Base-by-base conservation (phyloP, 2,797 vertebrate genomes). In the Pelobates cultripes region DNA sequence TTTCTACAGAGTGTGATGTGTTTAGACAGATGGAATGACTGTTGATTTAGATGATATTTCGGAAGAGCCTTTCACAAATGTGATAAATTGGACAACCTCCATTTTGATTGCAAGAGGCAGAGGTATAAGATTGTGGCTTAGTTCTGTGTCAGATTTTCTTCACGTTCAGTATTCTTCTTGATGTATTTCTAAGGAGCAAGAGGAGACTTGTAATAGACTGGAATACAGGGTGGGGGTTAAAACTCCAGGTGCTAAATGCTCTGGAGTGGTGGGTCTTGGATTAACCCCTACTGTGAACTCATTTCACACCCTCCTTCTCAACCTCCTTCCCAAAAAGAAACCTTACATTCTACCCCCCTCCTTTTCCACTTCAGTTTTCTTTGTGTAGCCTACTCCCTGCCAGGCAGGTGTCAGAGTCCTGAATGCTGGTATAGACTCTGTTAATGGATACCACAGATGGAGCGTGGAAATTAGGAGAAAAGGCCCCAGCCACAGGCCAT, bases 381-480 rank as follows among this genome's bases (percentile, higher is more conserved):
- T 94, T 94, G 93, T 95, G 92, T 93, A 89, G 90, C 91, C 90
- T 79, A 94, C 92, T 93, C 95, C 96, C 96, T 94, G 92, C 95
- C 92, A 96, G 96, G 96, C 97, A 99, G 97, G 96, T 99, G 97
- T 98, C 96, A 96, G 90, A 94, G 90, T 94, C 93, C 94, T 96
- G 91, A 94, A 96, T 96, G 95, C 93, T 93, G 93, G 94, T 94
- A 88, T 94, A 93, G 94, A 94, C 94, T 94, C 93, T 89, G 94
- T 94, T 97, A 97, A 97, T 96, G 95, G 96, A 97, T 96, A 96
- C 97, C 96, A 96, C 97, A 99, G 97, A 99, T 99, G 97, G 97
- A 98, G 96, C 96, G 96, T 99, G 97, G 94, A 98, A 99, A 98
- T 99, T 85, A 95, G 92, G 87, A 90, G 95, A 97, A 98, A 97